Percentiles rank a stretch among this genome's conserved stretches.
These are phyloP conservation scores for Dasysyrphus tricinctus DNA, from an alignment of 2,888 invertebrate species.

Conservation along the genomic window DNA sequence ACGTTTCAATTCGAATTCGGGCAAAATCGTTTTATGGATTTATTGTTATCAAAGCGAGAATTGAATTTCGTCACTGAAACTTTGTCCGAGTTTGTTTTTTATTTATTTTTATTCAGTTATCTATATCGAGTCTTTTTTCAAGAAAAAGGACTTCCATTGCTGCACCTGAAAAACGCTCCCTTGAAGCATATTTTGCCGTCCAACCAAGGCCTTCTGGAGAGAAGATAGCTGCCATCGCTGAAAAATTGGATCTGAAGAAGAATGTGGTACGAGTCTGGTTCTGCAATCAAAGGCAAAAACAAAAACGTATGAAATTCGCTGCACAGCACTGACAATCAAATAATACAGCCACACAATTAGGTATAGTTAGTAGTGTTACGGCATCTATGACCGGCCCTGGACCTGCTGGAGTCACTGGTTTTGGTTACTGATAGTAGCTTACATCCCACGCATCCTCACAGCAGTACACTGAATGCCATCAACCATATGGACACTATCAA, in stretches of 20 bases:
- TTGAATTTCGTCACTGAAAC: background rate
- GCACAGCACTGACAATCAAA: conserved; percentile 96
- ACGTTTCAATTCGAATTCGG: conserved; percentile 80
- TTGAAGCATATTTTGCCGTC: conserved; percentile 99
- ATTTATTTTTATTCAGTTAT: conserved; percentile 80
- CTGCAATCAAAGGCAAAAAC: conserved; percentile 99
- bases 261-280: conserved; percentile 99
- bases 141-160: conserved; percentile 99
- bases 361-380: conserved; percentile 84
- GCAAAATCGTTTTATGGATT: background rate
- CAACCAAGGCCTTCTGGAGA: conserved; percentile 99
- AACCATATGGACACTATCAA: conserved; percentile 62
- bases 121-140: conserved; percentile 84
- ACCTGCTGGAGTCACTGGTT: conserved; percentile 81
- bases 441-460: conserved; percentile 63
- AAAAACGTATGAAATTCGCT: conserved; percentile 98
- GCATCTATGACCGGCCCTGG: conserved; percentile 83
- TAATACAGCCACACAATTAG: conserved; percentile 85
- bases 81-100: conserved; percentile 29
- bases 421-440: conserved; percentile 83
- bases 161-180: conserved; percentile 97
- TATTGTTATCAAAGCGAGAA: background rate
- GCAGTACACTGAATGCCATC: conserved; percentile 68
- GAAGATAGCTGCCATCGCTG: conserved; percentile 99
- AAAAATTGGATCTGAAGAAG: conserved; percentile 99